Conservation (phyloP, 2,797 vertebrate species). For the Hydrolagus colliei region DNA sequence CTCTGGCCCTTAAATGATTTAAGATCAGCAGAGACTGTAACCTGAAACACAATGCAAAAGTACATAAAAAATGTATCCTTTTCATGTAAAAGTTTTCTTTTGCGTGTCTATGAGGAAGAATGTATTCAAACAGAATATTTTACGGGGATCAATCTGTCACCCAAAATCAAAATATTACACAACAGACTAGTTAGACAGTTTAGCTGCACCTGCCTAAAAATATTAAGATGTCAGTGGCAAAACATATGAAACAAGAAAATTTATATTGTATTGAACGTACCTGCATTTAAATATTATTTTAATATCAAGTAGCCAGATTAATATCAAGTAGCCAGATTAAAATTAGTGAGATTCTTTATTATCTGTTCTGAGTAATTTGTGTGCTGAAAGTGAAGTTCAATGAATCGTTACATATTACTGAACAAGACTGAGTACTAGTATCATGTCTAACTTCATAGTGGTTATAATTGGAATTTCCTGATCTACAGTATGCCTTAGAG, state of each 20-base stretch:
- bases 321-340: background rate
- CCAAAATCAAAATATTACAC: background rate
- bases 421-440: background rate
- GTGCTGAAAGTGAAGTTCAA: no score
- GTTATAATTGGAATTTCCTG: background rate
- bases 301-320: background rate
- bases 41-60: background rate
- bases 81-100: slow-evolving; percentile 1
- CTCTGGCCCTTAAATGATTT: slow-evolving; percentile 4
- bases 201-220: no score
- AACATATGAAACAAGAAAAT: background rate
- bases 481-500: background rate
- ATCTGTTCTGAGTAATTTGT: background rate
- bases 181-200: no score
- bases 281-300: background rate
- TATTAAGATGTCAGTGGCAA: background rate
- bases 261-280: background rate
- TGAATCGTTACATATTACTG: background rate
- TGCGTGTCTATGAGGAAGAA: background rate
- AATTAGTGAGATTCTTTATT: background rate
- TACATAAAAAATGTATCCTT: background rate
- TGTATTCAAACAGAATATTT: background rate
- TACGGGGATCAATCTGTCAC: background rate
- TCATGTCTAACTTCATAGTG: no score
- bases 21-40: slow-evolving; percentile 1